A percentile compares a stretch with the other conserved stretches of the same genome.
These are phyloP conservation scores for Emydocephalus ijimae DNA, from an alignment of 2,113 vertebrate species.

Conservation along the genomic window DNA sequence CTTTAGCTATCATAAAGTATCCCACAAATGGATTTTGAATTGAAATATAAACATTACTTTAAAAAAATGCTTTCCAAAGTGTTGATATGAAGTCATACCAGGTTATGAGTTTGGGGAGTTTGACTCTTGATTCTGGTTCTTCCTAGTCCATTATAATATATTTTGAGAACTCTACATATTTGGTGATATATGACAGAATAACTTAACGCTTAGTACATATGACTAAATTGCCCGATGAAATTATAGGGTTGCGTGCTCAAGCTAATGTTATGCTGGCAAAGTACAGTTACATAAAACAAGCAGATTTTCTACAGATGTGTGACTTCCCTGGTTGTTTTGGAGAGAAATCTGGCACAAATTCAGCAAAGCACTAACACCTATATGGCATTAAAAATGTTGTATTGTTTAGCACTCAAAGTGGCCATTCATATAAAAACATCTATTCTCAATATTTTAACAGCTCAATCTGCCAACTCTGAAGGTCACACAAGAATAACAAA, in stretches of 20 bases:
- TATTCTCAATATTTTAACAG: neutral
- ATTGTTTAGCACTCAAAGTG: neutral
- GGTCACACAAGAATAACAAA: neutral
- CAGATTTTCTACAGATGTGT: neutral
- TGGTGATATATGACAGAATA: neutral
- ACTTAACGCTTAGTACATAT: neutral
- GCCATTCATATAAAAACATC: neutral
- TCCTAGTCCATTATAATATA: neutral
- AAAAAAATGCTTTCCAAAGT: constrained; percentile 30
- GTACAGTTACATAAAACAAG: neutral
- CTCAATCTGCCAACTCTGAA: neutral
- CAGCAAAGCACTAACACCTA: neutral
- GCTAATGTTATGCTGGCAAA: neutral
- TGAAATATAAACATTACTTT: constrained; percentile 44
- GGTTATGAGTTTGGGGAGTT: neutral
- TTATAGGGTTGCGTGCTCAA: neutral
- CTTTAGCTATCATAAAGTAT: constrained; percentile 26
- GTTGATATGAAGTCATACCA: neutral
- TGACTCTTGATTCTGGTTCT: neutral
- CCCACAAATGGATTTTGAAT: constrained; percentile 28
- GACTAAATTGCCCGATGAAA: constrained; percentile 1
- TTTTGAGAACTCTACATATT: neutral
- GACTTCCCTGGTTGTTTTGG: neutral
- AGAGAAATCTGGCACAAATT: neutral
- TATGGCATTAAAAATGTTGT: neutral